Percentiles rank a stretch among this genome's conserved stretches.
These are phyloP conservation scores for Simalia tracyae DNA, from an alignment of 2,797 vertebrate genomes.

Conservation along the genomic window DNA sequence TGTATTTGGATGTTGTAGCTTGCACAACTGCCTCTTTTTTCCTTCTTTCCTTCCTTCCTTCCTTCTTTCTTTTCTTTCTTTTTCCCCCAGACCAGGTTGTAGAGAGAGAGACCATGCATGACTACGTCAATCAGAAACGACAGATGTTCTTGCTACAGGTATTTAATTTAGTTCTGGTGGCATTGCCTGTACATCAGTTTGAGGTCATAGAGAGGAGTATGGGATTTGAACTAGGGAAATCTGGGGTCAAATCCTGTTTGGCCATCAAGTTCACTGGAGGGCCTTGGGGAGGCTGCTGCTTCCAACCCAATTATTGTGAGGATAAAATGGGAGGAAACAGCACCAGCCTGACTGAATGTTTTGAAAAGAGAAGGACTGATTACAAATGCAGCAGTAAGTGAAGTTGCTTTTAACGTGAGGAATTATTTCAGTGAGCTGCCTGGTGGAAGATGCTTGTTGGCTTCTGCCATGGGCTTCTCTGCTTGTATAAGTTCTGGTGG, in stretches of 20 bases:
- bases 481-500: not conserved
- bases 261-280: not conserved
- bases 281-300: not conserved
- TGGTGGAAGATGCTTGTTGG: not conserved
- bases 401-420: not conserved
- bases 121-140: slow-evolving; percentile 79
- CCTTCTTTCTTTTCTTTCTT: not conserved
- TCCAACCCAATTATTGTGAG: not conserved
- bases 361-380: not conserved
- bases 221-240: not conserved
- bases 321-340: not conserved
- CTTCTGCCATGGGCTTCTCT: not conserved
- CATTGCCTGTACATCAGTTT: not conserved
- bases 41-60: not conserved
- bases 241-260: not conserved
- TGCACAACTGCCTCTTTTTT: slow-evolving; percentile 18
- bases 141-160: slow-evolving; percentile 90
- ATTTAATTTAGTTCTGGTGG: slow-evolving; percentile 18
- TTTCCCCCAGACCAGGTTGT: slow-evolving; percentile 74
- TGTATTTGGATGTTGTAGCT: not conserved
- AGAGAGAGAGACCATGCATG: slow-evolving; percentile 73
- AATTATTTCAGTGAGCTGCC: not conserved
- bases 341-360: not conserved
- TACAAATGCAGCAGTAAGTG: not conserved
- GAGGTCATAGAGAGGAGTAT: too few relatives aligned